Percentiles rank a stretch among this genome's conserved stretches.
phyloP scores from a whole-genome alignment of 2,888 invertebrate genomes.

The Acleris holmiana region DNA sequence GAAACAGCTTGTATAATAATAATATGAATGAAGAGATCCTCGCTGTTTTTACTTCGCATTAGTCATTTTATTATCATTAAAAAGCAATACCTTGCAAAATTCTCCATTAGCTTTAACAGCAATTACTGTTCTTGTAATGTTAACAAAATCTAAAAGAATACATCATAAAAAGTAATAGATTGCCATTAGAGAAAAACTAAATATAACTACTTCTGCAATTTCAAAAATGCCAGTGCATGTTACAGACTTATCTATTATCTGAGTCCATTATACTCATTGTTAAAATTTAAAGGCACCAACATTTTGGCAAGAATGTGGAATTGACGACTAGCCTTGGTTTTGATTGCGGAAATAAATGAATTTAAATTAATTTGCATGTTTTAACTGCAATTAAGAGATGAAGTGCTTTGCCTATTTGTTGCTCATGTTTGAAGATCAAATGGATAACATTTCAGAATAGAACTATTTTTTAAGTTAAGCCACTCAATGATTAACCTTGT shows the following conservation, averaged over 20 bases:
- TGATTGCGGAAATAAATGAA: constrained; percentile 25
- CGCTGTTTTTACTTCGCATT: too few relatives aligned
- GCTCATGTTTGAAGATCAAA: background rate
- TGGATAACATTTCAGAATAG: background rate
- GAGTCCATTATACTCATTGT: background rate
- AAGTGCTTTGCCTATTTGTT: constrained; percentile 5
- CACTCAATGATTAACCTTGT: background rate
- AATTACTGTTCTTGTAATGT: too few relatives aligned
- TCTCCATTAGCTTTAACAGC: too few relatives aligned
- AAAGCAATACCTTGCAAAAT: too few relatives aligned
- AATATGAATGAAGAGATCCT: too few relatives aligned
- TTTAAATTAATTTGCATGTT: constrained; percentile 27
- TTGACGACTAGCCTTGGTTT: constrained; percentile 19
- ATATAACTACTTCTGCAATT: too few relatives aligned
- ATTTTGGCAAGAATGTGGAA: constrained; percentile 1
- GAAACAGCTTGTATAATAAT: too few relatives aligned
- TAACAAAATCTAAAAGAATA: too few relatives aligned
- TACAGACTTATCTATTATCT: background rate
- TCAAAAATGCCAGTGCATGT: too few relatives aligned
- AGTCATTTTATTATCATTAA: too few relatives aligned
- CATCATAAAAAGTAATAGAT: too few relatives aligned
- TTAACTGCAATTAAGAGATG: constrained; percentile 19
- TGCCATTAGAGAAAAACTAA: too few relatives aligned
- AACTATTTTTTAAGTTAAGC: background rate
- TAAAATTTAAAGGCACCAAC: background rate